Evolutionary conservation across 1,140 invertebrate genomes (phyloP), one percentile per base, ranked within the genome.

Genomic region (Pseudomyrmex sp.): DNA sequence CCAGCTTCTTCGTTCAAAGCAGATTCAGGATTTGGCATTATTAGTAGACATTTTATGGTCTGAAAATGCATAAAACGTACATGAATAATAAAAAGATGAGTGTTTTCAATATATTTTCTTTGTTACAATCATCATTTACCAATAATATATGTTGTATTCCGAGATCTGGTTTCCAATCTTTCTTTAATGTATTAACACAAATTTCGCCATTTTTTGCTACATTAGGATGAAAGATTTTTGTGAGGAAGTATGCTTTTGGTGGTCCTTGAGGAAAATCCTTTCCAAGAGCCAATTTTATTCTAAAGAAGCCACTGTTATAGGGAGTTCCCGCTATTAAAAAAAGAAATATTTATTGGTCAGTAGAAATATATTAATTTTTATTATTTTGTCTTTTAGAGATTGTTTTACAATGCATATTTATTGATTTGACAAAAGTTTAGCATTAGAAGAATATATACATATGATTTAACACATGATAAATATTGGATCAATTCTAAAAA

Each of bases 151-250:
- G 98, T 96, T 98, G 98, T 76, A 99, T 97, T 93, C 98, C 98
- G 90, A 99, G 96, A 95, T 99, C 98, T 83, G 98, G 96, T 93
- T 98, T 98, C 98, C 98, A 99, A 95, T 99, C 98, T 95, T 98
- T 99, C 94, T 99, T 99, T 72, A 99, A 95, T 73, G 98, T 99
- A 95, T 99, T 99, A 0, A 99, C 99, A 95, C 98, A 99, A 92
- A 99, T 99, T 95, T 99, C 98, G 56, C 98, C 98, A 95, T 97
- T 98, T 89, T 96, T 96, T 12, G 98, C 97, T 88, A 99, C 98
- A 96, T 99, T 99, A 48, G 98, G 98, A 95, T 99, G 98, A 95
- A 99, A 99, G 90, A 99, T 99, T 96, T 98, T 98, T 70, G 98
- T 99, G 48, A 99, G 94, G 93, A 99, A 99, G 95, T 97, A 98